phyloP scores from a whole-genome alignment of 1,140 invertebrate species.

The Trinorchestia longiramus region DNA sequence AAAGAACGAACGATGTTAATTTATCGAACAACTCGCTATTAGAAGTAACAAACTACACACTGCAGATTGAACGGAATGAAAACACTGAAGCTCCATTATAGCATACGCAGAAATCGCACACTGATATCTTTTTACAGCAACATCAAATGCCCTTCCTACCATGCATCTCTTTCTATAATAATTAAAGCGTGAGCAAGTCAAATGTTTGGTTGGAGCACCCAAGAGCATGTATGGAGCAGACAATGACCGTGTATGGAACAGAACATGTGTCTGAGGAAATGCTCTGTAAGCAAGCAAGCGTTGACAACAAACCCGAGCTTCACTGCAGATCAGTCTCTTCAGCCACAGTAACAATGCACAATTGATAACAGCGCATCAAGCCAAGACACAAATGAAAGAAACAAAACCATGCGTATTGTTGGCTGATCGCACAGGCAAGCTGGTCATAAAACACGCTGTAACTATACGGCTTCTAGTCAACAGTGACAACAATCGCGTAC shows the following conservation, averaged over 20 bases:
- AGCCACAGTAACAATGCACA: neutral
- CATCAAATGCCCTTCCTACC: neutral
- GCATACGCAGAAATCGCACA: neutral
- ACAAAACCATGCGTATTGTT: neutral
- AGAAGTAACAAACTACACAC: neutral
- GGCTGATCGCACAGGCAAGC: neutral
- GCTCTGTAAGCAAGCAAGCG: neutral
- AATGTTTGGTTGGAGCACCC: neutral
- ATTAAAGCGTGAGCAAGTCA: neutral
- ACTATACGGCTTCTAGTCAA: neutral
- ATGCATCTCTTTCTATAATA: neutral
- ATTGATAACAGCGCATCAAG: neutral
- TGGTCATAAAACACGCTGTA: neutral
- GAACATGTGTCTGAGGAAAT: neutral
- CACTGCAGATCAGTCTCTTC: neutral
- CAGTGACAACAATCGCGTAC: neutral
- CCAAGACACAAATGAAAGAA: neutral
- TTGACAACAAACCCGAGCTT: neutral
- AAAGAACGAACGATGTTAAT: neutral
- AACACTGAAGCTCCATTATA: neutral
- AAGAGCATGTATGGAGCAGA: neutral
- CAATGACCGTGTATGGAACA: neutral
- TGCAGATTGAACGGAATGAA: neutral
- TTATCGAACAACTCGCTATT: neutral
- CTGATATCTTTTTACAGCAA: neutral